Percentiles rank a stretch among this genome's conserved stretches.
phyloP scores from a whole-genome alignment of 2,888 invertebrate species.

The Campoplex nolae region DNA sequence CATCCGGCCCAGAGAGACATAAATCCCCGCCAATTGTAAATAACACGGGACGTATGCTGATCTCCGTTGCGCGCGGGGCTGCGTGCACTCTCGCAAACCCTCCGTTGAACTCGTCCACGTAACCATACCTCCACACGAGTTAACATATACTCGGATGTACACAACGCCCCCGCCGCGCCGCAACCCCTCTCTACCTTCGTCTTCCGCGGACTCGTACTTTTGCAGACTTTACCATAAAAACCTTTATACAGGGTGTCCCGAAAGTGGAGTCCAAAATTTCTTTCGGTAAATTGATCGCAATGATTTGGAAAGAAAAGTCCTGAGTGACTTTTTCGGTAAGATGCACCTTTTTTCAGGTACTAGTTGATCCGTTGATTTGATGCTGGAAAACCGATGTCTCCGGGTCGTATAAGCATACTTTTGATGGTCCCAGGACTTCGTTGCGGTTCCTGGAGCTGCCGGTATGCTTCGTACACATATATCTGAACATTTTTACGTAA shows the following conservation, averaged over 20 bases:
- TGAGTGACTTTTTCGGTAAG: background rate
- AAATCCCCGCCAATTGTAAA: slow-evolving; percentile 83
- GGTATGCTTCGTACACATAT: background rate
- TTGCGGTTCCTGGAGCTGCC: background rate
- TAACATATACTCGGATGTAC: background rate
- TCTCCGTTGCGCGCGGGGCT: slow-evolving; percentile 72
- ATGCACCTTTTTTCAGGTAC: background rate
- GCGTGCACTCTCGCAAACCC: slow-evolving; percentile 61
- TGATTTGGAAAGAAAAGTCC: background rate
- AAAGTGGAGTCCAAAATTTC: background rate
- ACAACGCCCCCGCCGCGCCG: slow-evolving; percentile 29
- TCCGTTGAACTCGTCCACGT: slow-evolving; percentile 59
- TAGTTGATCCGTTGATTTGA: background rate
- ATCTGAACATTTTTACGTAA: background rate
- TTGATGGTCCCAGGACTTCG: background rate
- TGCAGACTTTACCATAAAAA: slow-evolving; percentile 8
- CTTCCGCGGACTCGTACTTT: slow-evolving; percentile 17
- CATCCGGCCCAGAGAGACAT: slow-evolving; percentile 75
- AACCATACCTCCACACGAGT: slow-evolving; percentile 37
- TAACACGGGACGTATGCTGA: slow-evolving; percentile 83
- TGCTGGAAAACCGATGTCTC: background rate
- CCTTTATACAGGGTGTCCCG: background rate
- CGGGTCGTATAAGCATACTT: background rate
- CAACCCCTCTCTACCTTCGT: slow-evolving; percentile 31
- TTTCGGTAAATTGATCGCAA: background rate